Evolutionary conservation across 2,797 vertebrate species (phyloP).

Genomic region (Calcarius lapponicus): DNA sequence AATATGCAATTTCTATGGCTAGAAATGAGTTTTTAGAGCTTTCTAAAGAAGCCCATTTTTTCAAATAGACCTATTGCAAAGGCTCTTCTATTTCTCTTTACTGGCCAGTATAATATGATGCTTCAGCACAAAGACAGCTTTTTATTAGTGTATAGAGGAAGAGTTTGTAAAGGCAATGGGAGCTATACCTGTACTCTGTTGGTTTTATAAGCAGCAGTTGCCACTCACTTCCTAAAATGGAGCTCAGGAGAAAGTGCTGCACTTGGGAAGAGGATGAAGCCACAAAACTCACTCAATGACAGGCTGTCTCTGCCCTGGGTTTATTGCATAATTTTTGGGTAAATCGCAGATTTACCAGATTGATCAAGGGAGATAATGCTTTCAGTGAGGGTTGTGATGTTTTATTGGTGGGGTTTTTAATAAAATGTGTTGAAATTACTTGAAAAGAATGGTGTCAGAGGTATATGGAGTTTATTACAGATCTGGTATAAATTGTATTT

Average conservation of each 20-base stretch:
- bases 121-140: neutral
- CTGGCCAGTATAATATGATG: neutral
- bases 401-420: neutral
- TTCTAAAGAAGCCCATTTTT: neutral
- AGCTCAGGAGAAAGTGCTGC: neutral
- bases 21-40: slow-evolving; percentile 36
- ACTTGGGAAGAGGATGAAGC: neutral
- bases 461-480: neutral
- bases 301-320: neutral
- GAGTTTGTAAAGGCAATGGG: neutral
- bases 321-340: neutral
- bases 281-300: neutral
- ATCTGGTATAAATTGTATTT: neutral
- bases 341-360: neutral
- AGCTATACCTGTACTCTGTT: neutral
- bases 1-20: neutral
- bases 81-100: neutral
- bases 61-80: neutral
- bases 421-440: neutral
- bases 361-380: neutral
- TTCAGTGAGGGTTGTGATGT: neutral
- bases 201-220: neutral
- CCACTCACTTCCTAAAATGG: neutral
- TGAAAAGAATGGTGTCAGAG: neutral
- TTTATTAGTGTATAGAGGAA: neutral